These are phyloP conservation scores for Microctenopoma steveboyesi DNA, from an alignment of 2,797 vertebrate genomes.

Conservation along the genomic window DNA sequence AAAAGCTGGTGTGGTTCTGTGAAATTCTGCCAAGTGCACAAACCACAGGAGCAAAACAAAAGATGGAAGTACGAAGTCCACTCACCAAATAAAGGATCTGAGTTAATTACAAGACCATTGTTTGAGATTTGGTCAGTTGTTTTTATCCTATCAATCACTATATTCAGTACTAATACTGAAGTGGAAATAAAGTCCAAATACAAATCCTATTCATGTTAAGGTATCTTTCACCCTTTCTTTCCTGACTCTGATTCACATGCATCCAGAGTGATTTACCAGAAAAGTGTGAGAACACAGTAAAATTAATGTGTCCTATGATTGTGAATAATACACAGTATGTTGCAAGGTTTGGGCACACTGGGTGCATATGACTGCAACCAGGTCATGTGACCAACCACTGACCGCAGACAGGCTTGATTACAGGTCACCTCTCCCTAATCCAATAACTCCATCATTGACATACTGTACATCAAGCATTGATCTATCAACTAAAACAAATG, in stretches of 20 bases:
- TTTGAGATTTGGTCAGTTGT: constrained; percentile 22
- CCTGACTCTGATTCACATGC: constrained; percentile 2
- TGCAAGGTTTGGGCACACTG: constrained; percentile 16
- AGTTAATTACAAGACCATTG: constrained; percentile 3
- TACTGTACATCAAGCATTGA: constrained; percentile 43
- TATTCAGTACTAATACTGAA: not conserved
- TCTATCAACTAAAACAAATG: constrained; percentile 33
- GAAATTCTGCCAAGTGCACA: constrained; percentile 9
- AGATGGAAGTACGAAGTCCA: constrained; percentile 17
- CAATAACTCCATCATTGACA: constrained; percentile 66
- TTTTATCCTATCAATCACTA: not conserved
- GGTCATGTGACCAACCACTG: constrained; percentile 62
- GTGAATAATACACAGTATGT: constrained; percentile 4
- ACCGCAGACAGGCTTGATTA: constrained; percentile 50
- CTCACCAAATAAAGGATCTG: not conserved
- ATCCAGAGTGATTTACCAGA: not conserved
- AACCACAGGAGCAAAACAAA: constrained; percentile 41
- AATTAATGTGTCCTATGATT: not conserved
- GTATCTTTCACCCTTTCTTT: not conserved
- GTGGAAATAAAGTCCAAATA: not conserved
- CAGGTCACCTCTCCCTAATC: constrained; percentile 67
- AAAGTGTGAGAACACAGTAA: too few relatives aligned
- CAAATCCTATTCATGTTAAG: not conserved
- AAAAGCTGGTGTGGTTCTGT: constrained; percentile 5
- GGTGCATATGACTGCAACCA: constrained; percentile 34